These are phyloP conservation scores for Pristionchus pacificus DNA, from an alignment of 1,140 invertebrate species.

Conservation along the genomic window DNA sequence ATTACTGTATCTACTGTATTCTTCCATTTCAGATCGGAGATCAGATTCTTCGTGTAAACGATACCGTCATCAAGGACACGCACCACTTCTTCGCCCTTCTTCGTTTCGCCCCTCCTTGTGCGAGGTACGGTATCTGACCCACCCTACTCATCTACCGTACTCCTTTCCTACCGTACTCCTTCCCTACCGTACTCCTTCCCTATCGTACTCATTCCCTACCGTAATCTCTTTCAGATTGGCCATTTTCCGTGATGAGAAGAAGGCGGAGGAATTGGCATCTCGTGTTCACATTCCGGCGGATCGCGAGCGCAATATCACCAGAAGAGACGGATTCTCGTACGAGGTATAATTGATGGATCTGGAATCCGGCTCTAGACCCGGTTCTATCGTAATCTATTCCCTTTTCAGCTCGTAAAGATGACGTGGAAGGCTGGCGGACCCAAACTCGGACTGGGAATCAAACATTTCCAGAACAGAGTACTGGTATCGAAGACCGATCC, in stretches of 20 bases:
- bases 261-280: conserved; percentile 37
- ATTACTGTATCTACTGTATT: not conserved
- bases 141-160: too few relatives aligned
- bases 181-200: too few relatives aligned
- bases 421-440: conserved; percentile 43
- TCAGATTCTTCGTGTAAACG: conserved; percentile 42
- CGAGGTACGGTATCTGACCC: too few relatives aligned
- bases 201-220: too few relatives aligned
- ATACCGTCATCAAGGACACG: conserved; percentile 33
- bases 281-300: conserved; percentile 46
- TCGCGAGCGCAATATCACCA: conserved; percentile 46
- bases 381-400: not conserved
- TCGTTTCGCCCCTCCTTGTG: conserved; percentile 43
- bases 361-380: not conserved
- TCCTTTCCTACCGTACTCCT: too few relatives aligned
- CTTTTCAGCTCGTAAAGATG: conserved; percentile 38
- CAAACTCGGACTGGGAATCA: conserved; percentile 48
- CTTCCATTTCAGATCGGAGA: conserved; percentile 41
- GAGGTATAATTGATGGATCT: not conserved
- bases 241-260: conserved; percentile 34
- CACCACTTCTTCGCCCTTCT: conserved; percentile 45
- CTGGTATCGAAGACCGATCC: conserved; percentile 20
- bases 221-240: not conserved
- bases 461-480: conserved; percentile 44
- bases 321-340: conserved; percentile 45